Evolutionary conservation across 2,113 vertebrate species (phyloP), one percentile per base, ranked within the genome.

Genomic region (Galeopterus variegatus): DNA sequence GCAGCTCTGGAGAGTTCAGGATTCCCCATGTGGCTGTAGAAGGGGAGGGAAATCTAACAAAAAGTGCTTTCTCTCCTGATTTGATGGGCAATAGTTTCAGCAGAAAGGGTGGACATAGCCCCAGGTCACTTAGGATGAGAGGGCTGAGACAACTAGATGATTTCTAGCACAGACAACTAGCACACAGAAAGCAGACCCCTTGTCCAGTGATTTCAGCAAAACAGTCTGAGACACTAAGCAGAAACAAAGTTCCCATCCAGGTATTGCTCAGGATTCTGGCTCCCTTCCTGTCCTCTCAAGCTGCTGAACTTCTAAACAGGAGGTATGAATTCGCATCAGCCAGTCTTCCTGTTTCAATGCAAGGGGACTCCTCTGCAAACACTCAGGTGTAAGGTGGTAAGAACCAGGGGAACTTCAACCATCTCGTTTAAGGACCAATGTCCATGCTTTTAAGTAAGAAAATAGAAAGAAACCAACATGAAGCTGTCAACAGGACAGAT

Each of bases 391-490:
- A 33, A 73, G 9, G 76, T 52, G 77, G 18, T n/a, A 45, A 76
- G 82, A 67, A 62, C 17, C 19, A 45, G 92, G 13, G 8, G 28
- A 41, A 50, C 9, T 2, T 50, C 41, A 69, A 45, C 3, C 7
- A 24, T 10, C 50, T 41, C 21, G 28, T 65, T 80, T 77, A 76
- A 90, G 28, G 28, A 65, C 41, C 33, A 62, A n/a, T 8, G 81
- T 6, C 13, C 3, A 36, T 14, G 26, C 31, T 92, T 91, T 50
- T 62, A 69, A 88, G 60, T 15, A 36, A 82, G 50, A 45, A 83
- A 90, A 90, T 8, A 92, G 80, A 89, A 93, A 70, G 26, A 91
- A 65, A 36, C 6, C 36, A 87, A 54, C 52, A 73, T 1, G 41
- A 94, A 70, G 33, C 33, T 15, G 10, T 58, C 72, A 21, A 18